phyloP scores from a whole-genome alignment of 2,113 vertebrate species.

The Pachyramphus minor region DNA sequence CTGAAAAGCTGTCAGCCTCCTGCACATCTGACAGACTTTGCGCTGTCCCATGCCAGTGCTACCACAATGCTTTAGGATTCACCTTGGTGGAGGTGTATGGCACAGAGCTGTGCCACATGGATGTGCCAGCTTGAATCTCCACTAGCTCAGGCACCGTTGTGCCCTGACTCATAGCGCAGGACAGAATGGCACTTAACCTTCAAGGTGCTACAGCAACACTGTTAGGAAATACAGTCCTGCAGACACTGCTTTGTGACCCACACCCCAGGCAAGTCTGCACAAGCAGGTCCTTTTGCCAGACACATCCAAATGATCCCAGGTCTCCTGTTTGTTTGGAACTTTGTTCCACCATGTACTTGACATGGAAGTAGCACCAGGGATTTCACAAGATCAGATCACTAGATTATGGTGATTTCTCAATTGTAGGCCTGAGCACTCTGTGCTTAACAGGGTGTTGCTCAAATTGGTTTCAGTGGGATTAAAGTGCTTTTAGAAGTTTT shows the following conservation, averaged over 20 bases:
- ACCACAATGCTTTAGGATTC: rapidly evolving
- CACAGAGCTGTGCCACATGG: rapidly evolving
- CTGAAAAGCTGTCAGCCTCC: background rate
- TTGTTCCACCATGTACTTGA: background rate
- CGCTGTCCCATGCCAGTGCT: background rate
- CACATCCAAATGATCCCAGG: background rate
- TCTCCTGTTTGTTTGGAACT: background rate
- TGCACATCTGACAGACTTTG: rapidly evolving
- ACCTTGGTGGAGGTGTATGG: rapidly evolving
- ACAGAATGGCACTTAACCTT: background rate
- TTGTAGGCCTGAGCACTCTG: background rate
- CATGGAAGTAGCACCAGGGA: background rate
- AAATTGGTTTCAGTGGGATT: background rate
- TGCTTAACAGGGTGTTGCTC: background rate
- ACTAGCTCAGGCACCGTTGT: background rate
- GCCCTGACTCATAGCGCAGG: background rate
- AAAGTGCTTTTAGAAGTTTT: background rate
- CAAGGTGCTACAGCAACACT: background rate
- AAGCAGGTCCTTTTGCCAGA: background rate
- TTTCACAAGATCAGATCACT: background rate
- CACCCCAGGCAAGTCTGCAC: background rate
- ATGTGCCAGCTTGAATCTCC: background rate
- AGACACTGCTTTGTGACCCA: background rate
- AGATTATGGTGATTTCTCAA: background rate
- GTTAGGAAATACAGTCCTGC: background rate